Base-by-base conservation (phyloP, 2,113 vertebrate species). In the Corythoichthys intestinalis region DNA sequence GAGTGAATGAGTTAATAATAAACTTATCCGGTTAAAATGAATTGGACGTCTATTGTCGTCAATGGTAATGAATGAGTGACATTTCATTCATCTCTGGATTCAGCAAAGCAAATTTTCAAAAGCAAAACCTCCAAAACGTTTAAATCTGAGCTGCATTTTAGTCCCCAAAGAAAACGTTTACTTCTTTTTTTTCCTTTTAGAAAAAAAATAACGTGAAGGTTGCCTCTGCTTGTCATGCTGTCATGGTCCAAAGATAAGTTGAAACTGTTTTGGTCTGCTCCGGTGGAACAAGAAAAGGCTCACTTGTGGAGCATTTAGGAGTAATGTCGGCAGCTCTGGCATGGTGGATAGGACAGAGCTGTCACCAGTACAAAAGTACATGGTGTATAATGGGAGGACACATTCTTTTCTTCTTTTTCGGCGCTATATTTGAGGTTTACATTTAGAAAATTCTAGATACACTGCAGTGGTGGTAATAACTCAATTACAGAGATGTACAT, bases 401-500 rank as follows among this genome's bases (percentile, higher is more conserved):
- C 20, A 28, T 44, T 44, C 41, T 8, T 44, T 44, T 44, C 9
- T 44, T 44, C 41, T 44, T 44, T 5, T 44, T 44, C 41, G 41
- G 41, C 9, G 9, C 41, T 44, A 8, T 44, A 44, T 44, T 44
- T 44, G 41, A 44, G 41, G 6, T 59, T 38, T 59, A 11, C 38
- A n/a, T 61, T 41, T 41, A 41, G 38, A 6, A 10, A 56, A 20
- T 10, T 56, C 20, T 28, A 56, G 53, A 56, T 56, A 28, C 28
- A 11, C 28, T 34, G 8, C 9, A 41, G 39, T 41, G 3, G 39
- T 41, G 39, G 74, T 66, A 87, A 86, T 86, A 84, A 83, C 80
- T 83, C 72, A 73, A 64, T 64, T 70, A 39, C 66, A 65, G 72
- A 62, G 83, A 83, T 80, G 78, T 66, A 82, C 78, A 4, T 64